Evolutionary conservation across 2,888 invertebrate species (phyloP), one percentile per base, ranked within the genome.

Genomic region (Polydrusus pterygomalis): DNA sequence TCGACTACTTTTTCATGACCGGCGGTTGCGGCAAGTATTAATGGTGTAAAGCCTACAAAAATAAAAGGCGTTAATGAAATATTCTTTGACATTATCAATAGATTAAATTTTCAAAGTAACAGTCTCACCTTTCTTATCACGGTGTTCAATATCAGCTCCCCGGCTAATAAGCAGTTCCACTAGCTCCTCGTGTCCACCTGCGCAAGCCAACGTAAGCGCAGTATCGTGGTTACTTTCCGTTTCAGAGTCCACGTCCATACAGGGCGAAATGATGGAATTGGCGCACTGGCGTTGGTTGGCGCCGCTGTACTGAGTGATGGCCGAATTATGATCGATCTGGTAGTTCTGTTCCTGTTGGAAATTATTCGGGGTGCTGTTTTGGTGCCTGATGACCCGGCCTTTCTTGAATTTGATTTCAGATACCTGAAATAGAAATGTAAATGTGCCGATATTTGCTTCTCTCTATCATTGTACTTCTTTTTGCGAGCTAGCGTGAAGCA

Each of bases 191-290:
- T 98, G 97, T 0, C 99, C 98, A 78, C 98, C 98, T 76, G 97
- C 97, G 88, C 98, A 98, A 62, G 99, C 99, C 77, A 99, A 91
- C 43, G 99, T 99, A 73, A 99, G 90, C 70, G 99, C 98, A 5
- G 99, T 99, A 89, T 99, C 99, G 88, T 98, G 97, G 90, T 99
- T 99, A 83, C 96, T 97, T 88, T 99, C 99, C 0, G 99, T 99
- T 89, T 97, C 97, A 8, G 97, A 97, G 89, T 99, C 98, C 79
- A 99, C 95, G 87, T 99, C 97, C 90, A 97, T 95, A 80, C 92
- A 90, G 78, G 86, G 88, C 67, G 90, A 88, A 15, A 72, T 72
- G 18, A 79, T 71, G 0, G 77, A 70, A 49, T 75, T 77, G 13
- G 75, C 60, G 45, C 77, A 75, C 34, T 70, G 78, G 17, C 82